Evolutionary conservation across 2,113 vertebrate genomes (phyloP).

Genomic region (Sclerurus mexicanus): DNA sequence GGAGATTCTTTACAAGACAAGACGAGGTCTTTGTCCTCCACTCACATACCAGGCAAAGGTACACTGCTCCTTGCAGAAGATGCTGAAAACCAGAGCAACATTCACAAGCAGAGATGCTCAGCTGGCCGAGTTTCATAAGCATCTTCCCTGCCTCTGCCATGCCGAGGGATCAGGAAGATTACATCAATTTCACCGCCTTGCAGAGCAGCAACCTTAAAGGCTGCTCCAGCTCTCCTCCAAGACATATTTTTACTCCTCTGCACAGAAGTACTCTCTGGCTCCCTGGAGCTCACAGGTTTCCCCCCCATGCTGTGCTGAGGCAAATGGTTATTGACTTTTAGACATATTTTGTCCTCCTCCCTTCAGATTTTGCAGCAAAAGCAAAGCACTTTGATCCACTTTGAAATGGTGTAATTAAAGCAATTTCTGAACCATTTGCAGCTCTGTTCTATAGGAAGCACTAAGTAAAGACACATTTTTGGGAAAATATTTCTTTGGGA

Average conservation of each 20-base stretch:
- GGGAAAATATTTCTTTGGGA: no score
- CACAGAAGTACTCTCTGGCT: neutral
- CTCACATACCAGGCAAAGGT: neutral
- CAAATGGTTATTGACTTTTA: neutral
- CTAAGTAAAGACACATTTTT: no score
- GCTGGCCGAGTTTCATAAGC: neutral
- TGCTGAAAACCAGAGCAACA: neutral
- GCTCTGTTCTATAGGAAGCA: neutral
- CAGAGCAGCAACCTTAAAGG: neutral
- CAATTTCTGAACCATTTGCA: neutral
- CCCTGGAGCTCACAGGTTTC: neutral
- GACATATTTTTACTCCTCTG: neutral
- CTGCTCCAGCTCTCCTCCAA: neutral
- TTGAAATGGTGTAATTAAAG: neutral
- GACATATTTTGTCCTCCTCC: neutral
- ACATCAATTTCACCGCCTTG: accelerated
- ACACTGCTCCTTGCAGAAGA: neutral
- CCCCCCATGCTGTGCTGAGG: neutral
- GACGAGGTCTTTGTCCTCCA: neutral
- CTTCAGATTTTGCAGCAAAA: neutral
- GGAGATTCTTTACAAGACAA: neutral
- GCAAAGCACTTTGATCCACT: neutral
- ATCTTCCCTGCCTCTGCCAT: neutral
- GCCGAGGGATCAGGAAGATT: neutral
- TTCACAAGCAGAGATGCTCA: neutral